phyloP scores from a whole-genome alignment of 2,113 vertebrate genomes.

The Sterna hirundo region DNA sequence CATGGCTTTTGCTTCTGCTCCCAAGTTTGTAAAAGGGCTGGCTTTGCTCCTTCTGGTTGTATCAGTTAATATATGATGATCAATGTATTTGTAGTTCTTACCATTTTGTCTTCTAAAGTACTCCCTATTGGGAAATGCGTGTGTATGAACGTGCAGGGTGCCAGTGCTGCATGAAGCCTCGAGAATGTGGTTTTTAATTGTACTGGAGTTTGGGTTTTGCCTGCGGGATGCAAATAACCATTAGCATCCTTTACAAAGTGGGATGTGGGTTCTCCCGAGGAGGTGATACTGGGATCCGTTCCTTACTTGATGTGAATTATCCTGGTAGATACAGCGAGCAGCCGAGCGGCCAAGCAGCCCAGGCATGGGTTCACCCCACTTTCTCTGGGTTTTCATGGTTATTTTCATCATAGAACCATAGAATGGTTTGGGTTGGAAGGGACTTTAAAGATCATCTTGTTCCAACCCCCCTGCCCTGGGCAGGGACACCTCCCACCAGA shows the following conservation, averaged over 20 bases:
- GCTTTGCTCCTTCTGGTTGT: neutral
- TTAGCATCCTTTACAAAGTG: neutral
- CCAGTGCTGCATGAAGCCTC: accelerated
- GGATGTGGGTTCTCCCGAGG: neutral
- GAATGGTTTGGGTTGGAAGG: too few species aligned
- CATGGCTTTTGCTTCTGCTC: neutral
- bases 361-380: accelerated
- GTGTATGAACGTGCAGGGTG: accelerated
- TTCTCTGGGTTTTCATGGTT: neutral
- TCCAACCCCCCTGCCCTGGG: too few species aligned
- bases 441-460: too few species aligned
- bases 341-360: accelerated
- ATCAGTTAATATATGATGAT: neutral
- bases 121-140: accelerated
- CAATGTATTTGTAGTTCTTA: neutral
- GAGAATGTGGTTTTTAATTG: neutral
- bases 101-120: neutral
- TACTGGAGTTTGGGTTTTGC: neutral
- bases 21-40: neutral
- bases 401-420: neutral
- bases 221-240: neutral
- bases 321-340: accelerated
- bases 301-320: neutral
- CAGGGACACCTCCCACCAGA: neutral
- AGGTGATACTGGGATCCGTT: neutral